Percentiles rank a stretch among this genome's conserved stretches.
Evolutionary conservation across 2,888 invertebrate genomes (phyloP).

Genomic region (Dorcus hopei): DNA sequence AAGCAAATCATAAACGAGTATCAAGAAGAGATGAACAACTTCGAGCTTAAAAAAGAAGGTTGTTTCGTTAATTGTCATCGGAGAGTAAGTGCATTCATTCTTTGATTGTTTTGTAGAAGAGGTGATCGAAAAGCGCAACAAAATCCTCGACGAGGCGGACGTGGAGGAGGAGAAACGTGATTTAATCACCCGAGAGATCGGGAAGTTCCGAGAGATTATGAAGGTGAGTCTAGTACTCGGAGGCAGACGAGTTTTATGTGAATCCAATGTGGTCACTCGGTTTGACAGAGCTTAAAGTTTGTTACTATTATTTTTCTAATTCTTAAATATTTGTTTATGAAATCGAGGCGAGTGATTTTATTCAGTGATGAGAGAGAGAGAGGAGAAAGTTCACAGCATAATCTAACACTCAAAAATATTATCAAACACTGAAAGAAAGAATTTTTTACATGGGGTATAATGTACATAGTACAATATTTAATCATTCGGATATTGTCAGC

Average conservation of each 20-base stretch:
- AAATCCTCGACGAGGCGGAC: conserved; percentile 77
- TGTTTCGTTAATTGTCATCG: not conserved
- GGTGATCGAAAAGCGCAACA: conserved; percentile 62
- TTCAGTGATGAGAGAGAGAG: not conserved
- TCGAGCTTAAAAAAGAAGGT: conserved; percentile 64
- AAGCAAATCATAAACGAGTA: conserved; percentile 80
- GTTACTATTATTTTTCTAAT: conserved; percentile 12
- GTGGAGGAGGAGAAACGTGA: conserved; percentile 96
- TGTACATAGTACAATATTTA: too few species aligned
- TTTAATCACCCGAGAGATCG: conserved; percentile 94
- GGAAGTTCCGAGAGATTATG: conserved; percentile 95
- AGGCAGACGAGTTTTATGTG: not conserved
- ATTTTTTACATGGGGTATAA: too few species aligned
- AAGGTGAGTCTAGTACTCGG: conserved; percentile 66
- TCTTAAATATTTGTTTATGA: not conserved
- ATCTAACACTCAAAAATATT: conserved; percentile 3
- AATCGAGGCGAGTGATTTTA: not conserved
- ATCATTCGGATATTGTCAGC: too few species aligned
- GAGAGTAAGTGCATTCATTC: too few species aligned
- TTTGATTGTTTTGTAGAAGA: conserved; percentile 54
- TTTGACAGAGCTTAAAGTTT: not conserved
- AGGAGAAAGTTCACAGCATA: conserved; percentile 10
- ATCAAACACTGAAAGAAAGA: not conserved
- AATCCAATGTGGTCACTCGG: too few species aligned
- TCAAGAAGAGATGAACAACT: conserved; percentile 71